phyloP scores from a whole-genome alignment of 1,140 invertebrate species.

The Cherax destructor region DNA sequence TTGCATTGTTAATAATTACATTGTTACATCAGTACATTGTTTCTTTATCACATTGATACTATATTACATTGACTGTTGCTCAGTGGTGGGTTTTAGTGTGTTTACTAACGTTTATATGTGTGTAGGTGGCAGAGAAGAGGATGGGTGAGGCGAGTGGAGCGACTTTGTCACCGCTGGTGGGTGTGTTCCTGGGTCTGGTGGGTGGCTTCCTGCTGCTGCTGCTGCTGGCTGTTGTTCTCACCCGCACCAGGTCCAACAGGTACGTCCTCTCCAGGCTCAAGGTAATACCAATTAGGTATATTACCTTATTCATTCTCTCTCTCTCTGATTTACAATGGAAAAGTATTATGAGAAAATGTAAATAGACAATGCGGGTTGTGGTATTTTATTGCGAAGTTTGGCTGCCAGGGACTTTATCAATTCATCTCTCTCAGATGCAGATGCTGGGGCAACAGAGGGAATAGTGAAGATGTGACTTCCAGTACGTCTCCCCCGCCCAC shows the following conservation, averaged over 20 bases:
- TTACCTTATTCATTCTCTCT: too few species aligned
- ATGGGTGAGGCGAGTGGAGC: slow-evolving; percentile 25
- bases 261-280: not conserved
- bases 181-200: slow-evolving; percentile 40
- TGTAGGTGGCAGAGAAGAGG: slow-evolving; percentile 41
- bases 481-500: not conserved
- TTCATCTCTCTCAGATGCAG: not conserved
- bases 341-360: too few species aligned
- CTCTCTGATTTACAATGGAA: too few species aligned
- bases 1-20: too few species aligned
- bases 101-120: not conserved
- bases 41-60: too few species aligned
- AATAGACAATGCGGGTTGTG: too few species aligned
- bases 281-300: too few species aligned
- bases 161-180: slow-evolving; percentile 30
- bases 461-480: not conserved
- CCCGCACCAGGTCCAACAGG: slow-evolving; percentile 44
- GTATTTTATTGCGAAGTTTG: too few species aligned
- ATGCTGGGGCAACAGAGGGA: not conserved
- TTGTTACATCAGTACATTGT: too few species aligned
- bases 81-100: not conserved
- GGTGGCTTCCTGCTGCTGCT: slow-evolving; percentile 24
- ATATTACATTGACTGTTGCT: too few species aligned
- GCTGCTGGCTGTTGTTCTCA: not conserved
- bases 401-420: too few species aligned